Percentiles rank a stretch among this genome's conserved stretches.
These are phyloP conservation scores for Zophobas atratus DNA, from an alignment of 1,140 invertebrate genomes.

Conservation along the genomic window DNA sequence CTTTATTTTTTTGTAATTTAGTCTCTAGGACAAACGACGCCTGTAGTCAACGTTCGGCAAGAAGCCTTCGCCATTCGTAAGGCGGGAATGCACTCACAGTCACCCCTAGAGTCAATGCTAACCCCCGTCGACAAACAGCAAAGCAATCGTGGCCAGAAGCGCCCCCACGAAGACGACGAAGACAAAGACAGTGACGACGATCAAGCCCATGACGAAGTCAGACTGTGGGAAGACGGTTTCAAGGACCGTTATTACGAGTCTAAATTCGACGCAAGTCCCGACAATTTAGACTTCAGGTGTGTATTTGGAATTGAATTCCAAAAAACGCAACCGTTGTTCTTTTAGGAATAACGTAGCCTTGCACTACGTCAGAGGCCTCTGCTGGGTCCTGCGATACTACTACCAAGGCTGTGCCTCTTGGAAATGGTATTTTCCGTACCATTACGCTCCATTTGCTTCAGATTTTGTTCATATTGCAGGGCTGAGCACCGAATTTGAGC, in stretches of 20 bases:
- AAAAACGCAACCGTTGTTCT: constrained; percentile 5
- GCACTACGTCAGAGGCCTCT: constrained; percentile 96
- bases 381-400: constrained; percentile 99
- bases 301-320: constrained; percentile 13
- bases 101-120: constrained; percentile 69
- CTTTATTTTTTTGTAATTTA: constrained; percentile 57
- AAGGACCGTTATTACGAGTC: constrained; percentile 98
- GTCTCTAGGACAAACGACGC: constrained; percentile 69
- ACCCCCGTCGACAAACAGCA: constrained; percentile 58
- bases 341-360: constrained; percentile 77
- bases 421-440: constrained; percentile 99
- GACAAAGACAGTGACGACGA: constrained; percentile 79
- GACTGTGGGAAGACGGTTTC: constrained; percentile 98
- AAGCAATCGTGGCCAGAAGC: constrained; percentile 67
- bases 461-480: constrained; percentile 96
- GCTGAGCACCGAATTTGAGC: constrained; percentile 90
- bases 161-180: constrained; percentile 68
- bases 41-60: constrained; percentile 77
- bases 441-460: constrained; percentile 99
- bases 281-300: constrained; percentile 89
- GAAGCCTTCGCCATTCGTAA: constrained; percentile 80
- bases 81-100: constrained; percentile 71
- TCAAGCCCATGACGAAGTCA: constrained; percentile 92
- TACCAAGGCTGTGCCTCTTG: constrained; percentile 99
- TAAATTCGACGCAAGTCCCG: constrained; percentile 91